These are phyloP conservation scores for Tragulus kanchil DNA, from an alignment of 2,113 vertebrate genomes.

Conservation along the genomic window DNA sequence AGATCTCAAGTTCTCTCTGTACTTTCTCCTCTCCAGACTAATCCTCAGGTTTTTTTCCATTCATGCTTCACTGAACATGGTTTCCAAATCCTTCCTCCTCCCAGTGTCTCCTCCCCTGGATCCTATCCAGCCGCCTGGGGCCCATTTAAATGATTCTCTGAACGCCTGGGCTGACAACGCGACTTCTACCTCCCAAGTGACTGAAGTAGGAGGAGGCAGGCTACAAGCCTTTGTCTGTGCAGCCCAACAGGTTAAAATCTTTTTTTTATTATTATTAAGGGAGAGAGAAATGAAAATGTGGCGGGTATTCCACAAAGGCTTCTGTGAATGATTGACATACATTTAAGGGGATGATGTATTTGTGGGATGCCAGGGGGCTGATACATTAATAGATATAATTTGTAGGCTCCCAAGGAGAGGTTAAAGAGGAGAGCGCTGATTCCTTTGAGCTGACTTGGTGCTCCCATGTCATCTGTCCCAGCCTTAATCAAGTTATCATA, in stretches of 20 bases:
- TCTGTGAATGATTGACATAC: conserved; percentile 66
- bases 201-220: neutral
- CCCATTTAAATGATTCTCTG: neutral
- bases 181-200: neutral
- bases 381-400: conserved; percentile 90
- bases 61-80: neutral
- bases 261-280: neutral
- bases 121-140: neutral
- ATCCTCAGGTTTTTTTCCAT: neutral
- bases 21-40: neutral
- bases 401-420: conserved; percentile 91
- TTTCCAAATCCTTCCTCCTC: neutral
- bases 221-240: conserved; percentile 33
- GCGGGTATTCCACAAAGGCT: neutral
- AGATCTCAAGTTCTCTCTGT: neutral
- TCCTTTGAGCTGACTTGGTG: conserved; percentile 88
- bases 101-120: neutral
- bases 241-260: conserved; percentile 67
- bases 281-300: neutral
- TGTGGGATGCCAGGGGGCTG: conserved; percentile 86
- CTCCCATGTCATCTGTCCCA: conserved; percentile 89
- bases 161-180: neutral
- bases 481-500: conserved; percentile 97
- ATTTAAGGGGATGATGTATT: conserved; percentile 81
- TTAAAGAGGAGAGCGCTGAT: conserved; percentile 91